A percentile compares a stretch with the other conserved stretches of the same genome.
phyloP scores from a whole-genome alignment of 2,797 vertebrate species.

The Fratercula arctica region DNA sequence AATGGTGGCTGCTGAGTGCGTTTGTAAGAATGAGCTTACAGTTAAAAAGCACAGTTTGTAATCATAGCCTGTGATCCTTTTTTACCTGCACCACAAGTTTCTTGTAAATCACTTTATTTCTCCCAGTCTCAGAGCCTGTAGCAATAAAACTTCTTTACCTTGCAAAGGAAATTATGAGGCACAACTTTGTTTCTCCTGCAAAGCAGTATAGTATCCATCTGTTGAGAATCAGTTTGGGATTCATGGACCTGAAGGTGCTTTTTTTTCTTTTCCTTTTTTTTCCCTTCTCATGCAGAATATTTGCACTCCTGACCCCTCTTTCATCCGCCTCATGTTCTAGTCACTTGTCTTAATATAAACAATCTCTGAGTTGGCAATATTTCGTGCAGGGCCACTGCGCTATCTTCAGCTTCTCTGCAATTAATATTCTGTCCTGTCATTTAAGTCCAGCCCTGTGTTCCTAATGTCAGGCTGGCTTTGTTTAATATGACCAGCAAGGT shows the following conservation, averaged over 20 bases:
- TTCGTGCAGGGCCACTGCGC: background rate
- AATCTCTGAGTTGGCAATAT: background rate
- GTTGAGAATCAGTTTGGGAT: background rate
- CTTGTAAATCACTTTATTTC: background rate
- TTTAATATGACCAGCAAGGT: background rate
- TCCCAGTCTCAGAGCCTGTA: background rate
- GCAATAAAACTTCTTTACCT: background rate
- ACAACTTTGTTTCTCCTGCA: background rate
- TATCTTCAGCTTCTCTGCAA: background rate
- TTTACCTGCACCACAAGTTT: background rate
- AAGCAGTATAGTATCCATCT: background rate
- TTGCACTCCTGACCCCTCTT: background rate
- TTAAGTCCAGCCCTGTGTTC: background rate
- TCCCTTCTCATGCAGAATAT: background rate
- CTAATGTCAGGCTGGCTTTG: background rate
- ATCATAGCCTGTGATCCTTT: background rate
- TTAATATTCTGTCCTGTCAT: constrained; percentile 11
- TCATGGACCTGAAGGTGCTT: background rate
- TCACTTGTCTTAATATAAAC: background rate
- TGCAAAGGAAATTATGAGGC: background rate
- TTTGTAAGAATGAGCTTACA: background rate
- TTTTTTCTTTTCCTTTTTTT: background rate
- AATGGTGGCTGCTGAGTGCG: background rate
- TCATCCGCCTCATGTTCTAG: background rate
- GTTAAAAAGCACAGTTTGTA: background rate